Base-by-base conservation (phyloP, 2,888 invertebrate genomes). In the Xanthorhoe spadicearia region DNA sequence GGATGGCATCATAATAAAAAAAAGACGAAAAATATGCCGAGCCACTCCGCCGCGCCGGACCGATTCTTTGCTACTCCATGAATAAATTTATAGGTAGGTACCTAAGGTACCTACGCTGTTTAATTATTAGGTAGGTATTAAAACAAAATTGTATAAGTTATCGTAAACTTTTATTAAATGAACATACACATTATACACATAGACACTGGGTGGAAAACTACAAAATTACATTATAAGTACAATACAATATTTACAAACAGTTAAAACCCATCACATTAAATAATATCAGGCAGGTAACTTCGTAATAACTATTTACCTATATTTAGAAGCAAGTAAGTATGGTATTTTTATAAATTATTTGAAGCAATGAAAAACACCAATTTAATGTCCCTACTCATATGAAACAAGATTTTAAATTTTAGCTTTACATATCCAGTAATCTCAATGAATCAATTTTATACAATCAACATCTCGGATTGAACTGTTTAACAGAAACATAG, bases 201-300 rank as follows among this genome's bases (percentile, higher is more conserved):
- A 82, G 85, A 89, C 86, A 88, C 86, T 90, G 89, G 38, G 90
- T 92, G 88, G 84, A 88, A 88, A 89, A 86, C 89, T 91, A 90
- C 84, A 88, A 86, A 87, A 86, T 82, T 85, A 85, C 79, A 82
- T 75, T 79, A 80, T 79, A 82, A 81, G 32, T 32, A 87, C 80
- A 84, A 66, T 50, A 66, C 55, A 64, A 82, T 87, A 89, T 88
- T 87, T 87, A 90, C 88, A 90, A 81, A 82, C 76, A 69, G 64
- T 61, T 63, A 50, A 43, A 79, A 74, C 76, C 72, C 70, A 77
- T 72, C 72, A 59, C 69, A 73, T 76, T 77, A 72, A 69, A 76
- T 70, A 72, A 70, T 61, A 73, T 73, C 75, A 68, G 74, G 71
- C 75, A 80, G 77, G 75, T 82, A 77, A 81, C 75, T 62, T 68